phyloP scores from a whole-genome alignment of 2,113 vertebrate genomes.

The Megaleporinus macrocephalus region DNA sequence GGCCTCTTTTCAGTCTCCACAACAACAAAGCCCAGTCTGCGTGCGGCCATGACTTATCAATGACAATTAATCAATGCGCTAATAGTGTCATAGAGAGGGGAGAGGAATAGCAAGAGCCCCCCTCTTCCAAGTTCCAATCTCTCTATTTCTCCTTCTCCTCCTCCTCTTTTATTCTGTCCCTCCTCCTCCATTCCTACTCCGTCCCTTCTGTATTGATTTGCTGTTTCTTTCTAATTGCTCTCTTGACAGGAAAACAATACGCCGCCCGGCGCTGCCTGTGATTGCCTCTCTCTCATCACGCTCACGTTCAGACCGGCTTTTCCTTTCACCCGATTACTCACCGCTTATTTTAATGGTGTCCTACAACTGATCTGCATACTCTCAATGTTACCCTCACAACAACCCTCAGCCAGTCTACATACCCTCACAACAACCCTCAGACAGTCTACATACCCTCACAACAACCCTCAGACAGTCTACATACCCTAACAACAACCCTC shows the following conservation, averaged over 20 bases:
- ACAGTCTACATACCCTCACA: no score
- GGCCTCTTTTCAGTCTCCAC: neutral
- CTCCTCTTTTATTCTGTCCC: constrained; percentile 5
- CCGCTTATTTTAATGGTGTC: no score
- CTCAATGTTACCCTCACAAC: no score
- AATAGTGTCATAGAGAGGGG: constrained; percentile 42
- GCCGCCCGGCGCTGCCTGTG: neutral
- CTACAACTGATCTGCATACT: no score
- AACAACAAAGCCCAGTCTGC: neutral
- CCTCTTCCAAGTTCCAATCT: constrained; percentile 8
- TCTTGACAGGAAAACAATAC: constrained; percentile 50
- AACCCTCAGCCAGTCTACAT: no score
- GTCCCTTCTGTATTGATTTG: constrained; percentile 46
- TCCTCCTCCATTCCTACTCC: neutral
- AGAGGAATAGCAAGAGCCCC: constrained; percentile 17
- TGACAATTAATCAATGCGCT: constrained; percentile 37
- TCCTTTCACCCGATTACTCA: no score
- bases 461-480: no score
- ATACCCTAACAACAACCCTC: no score
- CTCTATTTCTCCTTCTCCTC: constrained; percentile 7
- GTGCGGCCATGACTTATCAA: constrained; percentile 35
- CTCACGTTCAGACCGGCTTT: constrained; percentile 22
- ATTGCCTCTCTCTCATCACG: constrained; percentile 13
- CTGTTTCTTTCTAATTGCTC: constrained; percentile 53
- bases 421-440: no score